Conservation (phyloP, 1,140 invertebrate genomes). For the Zaprionus nigranus region DNA sequence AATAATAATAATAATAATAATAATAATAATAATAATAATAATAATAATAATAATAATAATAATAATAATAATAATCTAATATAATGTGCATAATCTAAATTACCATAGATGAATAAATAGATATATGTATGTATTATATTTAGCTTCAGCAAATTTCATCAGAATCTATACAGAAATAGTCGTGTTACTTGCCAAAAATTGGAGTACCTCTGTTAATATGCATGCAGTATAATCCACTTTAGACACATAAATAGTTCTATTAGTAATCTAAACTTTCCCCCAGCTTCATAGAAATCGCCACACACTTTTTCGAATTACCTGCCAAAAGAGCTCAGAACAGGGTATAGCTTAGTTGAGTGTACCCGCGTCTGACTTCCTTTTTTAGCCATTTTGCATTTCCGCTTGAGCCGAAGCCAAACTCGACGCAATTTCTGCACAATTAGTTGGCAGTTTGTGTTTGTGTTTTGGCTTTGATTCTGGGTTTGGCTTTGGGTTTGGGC, state of each 20-base stretch:
- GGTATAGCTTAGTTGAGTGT: background rate
- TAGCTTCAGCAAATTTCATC: too few species aligned
- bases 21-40: too few species aligned
- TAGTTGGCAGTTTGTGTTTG: conserved; percentile 55
- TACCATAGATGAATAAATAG: too few species aligned
- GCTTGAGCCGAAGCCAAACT: background rate
- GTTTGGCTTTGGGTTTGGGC: conserved; percentile 16
- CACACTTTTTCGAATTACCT: background rate
- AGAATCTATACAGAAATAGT: too few species aligned
- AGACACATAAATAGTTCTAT: background rate
- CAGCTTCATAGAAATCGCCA: background rate
- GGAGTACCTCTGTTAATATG: too few species aligned
- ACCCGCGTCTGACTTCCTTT: background rate
- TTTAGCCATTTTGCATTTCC: conserved; percentile 11
- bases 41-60: too few species aligned
- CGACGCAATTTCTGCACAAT: conserved; percentile 70
- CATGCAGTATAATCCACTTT: background rate
- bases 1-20: too few species aligned
- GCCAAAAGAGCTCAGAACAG: background rate
- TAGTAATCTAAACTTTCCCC: background rate
- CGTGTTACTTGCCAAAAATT: too few species aligned
- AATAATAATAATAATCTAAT: too few species aligned
- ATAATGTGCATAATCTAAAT: too few species aligned
- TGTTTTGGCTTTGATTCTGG: conserved; percentile 1
- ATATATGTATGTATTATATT: too few species aligned